Percentiles rank a stretch among this genome's conserved stretches.
These are phyloP conservation scores for Hydropsyche tenuis DNA, from an alignment of 1,140 invertebrate species.

Conservation along the genomic window DNA sequence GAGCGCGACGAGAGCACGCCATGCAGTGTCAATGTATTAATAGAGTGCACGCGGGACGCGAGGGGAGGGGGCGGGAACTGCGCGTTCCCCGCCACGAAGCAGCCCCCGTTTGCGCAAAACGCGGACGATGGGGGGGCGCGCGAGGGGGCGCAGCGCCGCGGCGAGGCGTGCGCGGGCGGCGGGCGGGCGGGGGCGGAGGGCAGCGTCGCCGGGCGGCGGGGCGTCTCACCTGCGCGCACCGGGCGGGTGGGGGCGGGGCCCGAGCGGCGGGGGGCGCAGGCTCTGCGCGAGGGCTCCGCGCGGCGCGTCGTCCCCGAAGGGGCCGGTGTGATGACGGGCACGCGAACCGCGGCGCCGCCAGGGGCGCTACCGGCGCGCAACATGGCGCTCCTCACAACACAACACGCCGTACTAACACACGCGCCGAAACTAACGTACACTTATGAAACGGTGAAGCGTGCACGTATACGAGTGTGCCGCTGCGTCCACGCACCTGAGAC, in stretches of 20 bases:
- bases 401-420: constrained; percentile 14
- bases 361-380: constrained; percentile 20
- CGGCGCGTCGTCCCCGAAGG: neutral
- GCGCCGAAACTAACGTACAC: neutral
- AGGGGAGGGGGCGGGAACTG: no score
- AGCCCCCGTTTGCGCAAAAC: neutral
- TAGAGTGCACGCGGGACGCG: neutral
- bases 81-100: neutral
- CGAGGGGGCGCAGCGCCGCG: neutral
- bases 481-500: neutral
- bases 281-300: neutral
- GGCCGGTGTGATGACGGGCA: neutral
- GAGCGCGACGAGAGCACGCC: no score
- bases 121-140: neutral
- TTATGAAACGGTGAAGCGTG: neutral
- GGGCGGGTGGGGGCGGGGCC: neutral
- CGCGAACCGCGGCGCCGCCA: constrained; percentile 14
- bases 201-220: neutral
- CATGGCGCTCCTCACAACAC: constrained; percentile 25
- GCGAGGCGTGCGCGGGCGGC: neutral
- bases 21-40: neutral
- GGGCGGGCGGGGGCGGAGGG: neutral
- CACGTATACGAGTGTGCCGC: neutral
- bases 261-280: neutral
- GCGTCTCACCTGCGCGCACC: neutral